A percentile compares a stretch with the other conserved stretches of the same genome.
phyloP scores from a whole-genome alignment of 2,888 invertebrate genomes.

The Morpho achilles region DNA sequence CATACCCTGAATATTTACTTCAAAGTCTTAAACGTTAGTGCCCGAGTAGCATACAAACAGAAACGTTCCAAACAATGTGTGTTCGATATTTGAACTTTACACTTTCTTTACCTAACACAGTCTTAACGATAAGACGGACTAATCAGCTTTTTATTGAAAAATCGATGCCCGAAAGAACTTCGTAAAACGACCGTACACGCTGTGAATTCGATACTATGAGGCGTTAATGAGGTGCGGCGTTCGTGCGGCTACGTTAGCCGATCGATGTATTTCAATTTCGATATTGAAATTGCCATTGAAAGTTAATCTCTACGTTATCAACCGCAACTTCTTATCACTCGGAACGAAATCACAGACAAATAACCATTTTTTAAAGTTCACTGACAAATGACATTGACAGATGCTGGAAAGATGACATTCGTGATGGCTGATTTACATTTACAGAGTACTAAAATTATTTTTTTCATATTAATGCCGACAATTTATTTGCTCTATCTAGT shows the following conservation, averaged over 20 bases:
- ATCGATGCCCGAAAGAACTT: constrained; percentile 47
- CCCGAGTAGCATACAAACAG: not conserved
- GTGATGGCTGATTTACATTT: no score
- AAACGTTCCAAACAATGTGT: not conserved
- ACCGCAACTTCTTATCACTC: constrained; percentile 6
- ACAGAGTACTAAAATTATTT: no score
- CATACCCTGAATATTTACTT: no score
- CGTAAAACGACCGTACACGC: not conserved
- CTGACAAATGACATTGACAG: no score
- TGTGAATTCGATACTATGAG: not conserved
- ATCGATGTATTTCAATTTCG: constrained; percentile 19
- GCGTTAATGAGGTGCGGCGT: not conserved
- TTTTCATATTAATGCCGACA: no score
- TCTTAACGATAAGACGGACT: constrained; percentile 4
- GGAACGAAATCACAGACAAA: not conserved
- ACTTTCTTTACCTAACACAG: constrained; percentile 1
- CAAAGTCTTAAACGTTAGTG: not conserved
- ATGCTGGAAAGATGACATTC: no score
- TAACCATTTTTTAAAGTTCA: no score
- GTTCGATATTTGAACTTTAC: constrained; percentile 6
- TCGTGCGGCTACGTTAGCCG: constrained; percentile 1
- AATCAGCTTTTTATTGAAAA: constrained; percentile 48
- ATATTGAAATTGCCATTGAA: constrained; percentile 12
- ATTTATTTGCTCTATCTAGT: no score
- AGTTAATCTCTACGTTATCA: not conserved